Base-by-base conservation (phyloP, 2,113 vertebrate species). In the Ariopsis seemanni region DNA sequence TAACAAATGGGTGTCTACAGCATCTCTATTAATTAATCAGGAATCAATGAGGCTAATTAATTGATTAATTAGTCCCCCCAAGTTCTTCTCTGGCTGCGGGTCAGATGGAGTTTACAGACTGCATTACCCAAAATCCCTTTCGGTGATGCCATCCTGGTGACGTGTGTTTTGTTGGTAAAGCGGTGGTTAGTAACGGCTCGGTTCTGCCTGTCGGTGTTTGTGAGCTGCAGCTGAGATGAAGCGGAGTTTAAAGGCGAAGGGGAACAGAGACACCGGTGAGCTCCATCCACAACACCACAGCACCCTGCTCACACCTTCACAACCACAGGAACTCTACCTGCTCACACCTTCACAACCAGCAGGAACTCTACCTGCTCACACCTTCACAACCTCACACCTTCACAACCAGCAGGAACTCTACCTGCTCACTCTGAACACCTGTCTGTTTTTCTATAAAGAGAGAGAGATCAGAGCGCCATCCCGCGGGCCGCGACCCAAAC, bases 401-500 rank as follows among this genome's bases (percentile, higher is more conserved):
- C 10, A 53, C 10, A 53, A 1, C 7, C 53, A 53, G 53, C 53
- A 9, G 53, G 7, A 53, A 22, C 42, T 18, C 18, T 0, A 11
- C 1, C 18, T 0, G 12, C 11, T 50, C 25, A 53, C 34, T 81
- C 50, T 72, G 4, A 30, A 14, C 63, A 17, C 14, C 7, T 52
- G 57, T 42, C 17, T 75, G 69, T 65, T n/a, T 65, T 65, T 48
- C 12, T 52, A 1, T 60, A 11, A 52, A 5, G 83, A 88, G 85
- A 18, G 25, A 15, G 18, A n/a, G n/a, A 71, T 0, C 65, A 60
- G 14, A 34, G 85, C 10, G 71, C 18, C 87, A 60, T 57, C 75
- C 34, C 87, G 82, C 8, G 82, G 82, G 53, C 52, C 75, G 12
- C 88, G 89, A 25, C 89, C 89, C 5, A 48, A 74, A 78, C 85